Conservation (phyloP, 2,797 vertebrate genomes). For the Lacerta bilineata region DNA sequence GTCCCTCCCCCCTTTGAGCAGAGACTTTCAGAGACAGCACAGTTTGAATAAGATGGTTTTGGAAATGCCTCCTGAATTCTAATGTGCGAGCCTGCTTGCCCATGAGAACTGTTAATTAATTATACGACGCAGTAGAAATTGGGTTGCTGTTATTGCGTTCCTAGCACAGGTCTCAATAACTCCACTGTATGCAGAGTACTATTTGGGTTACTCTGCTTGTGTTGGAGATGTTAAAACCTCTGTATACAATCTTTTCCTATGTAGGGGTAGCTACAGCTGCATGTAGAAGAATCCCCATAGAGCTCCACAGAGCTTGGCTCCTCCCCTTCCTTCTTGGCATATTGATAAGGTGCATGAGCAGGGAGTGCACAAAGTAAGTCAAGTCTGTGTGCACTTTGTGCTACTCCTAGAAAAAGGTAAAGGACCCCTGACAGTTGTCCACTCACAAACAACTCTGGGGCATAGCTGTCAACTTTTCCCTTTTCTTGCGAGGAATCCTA, state of each 20-base stretch:
- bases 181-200: constrained; percentile 1
- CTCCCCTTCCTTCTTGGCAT: not conserved
- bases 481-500: too few relatives aligned
- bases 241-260: not conserved
- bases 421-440: too few relatives aligned
- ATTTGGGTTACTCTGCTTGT: constrained; percentile 41
- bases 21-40: constrained; percentile 38
- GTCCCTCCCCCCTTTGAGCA: constrained; percentile 49
- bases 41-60: constrained; percentile 55
- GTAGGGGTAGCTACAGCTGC: not conserved
- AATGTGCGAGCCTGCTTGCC: constrained; percentile 12
- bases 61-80: constrained; percentile 41
- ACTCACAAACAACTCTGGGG: too few relatives aligned
- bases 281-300: not conserved
- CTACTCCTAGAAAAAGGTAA: not conserved
- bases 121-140: constrained; percentile 43
- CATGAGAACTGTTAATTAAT: constrained; percentile 53
- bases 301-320: not conserved
- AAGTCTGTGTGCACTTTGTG: not conserved
- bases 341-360: not conserved
- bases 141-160: constrained; percentile 29
- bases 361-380: not conserved
- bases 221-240: constrained; percentile 37
- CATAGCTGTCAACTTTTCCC: too few relatives aligned
- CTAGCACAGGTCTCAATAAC: constrained; percentile 32